Conservation (phyloP, 2,797 vertebrate genomes). For the Nannoperca australis region DNA sequence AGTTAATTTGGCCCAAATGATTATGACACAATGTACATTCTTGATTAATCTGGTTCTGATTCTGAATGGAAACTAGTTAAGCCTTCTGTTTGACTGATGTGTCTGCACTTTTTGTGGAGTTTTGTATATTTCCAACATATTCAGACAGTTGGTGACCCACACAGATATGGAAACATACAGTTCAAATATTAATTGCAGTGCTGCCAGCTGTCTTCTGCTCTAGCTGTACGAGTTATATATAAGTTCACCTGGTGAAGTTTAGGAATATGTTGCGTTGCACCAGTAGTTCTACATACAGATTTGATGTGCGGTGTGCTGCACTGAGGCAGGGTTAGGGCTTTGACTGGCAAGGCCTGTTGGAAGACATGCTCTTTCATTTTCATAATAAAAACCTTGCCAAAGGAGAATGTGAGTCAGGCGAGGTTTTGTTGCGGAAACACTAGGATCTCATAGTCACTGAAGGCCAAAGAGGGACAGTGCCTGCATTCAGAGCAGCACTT, state of each 20-base stretch:
- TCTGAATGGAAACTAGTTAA: conserved; percentile 6
- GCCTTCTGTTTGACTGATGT: conserved; percentile 4
- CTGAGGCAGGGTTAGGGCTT: conserved; percentile 10
- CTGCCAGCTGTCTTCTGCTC: background rate
- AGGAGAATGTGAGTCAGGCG: conserved; percentile 60
- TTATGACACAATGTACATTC: conserved; percentile 30
- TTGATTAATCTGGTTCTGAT: background rate
- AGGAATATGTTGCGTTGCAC: background rate
- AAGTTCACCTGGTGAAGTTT: conserved; percentile 5
- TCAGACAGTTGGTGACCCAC: background rate
- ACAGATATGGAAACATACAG: background rate
- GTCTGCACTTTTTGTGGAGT: background rate
- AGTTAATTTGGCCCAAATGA: conserved; percentile 27
- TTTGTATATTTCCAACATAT: background rate
- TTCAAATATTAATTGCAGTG: background rate
- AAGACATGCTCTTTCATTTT: conserved; percentile 55
- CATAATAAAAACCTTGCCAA: conserved; percentile 57
- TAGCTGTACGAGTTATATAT: background rate
- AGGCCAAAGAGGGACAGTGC: conserved; percentile 25
- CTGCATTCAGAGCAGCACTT: conserved; percentile 33
- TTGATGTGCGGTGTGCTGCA: background rate
- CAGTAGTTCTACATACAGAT: background rate
- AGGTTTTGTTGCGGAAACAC: conserved; percentile 68
- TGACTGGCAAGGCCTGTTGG: conserved; percentile 27
- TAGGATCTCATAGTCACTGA: conserved; percentile 33